Conservation (phyloP, 2,888 invertebrate species). For the Phalera bucephala region DNA sequence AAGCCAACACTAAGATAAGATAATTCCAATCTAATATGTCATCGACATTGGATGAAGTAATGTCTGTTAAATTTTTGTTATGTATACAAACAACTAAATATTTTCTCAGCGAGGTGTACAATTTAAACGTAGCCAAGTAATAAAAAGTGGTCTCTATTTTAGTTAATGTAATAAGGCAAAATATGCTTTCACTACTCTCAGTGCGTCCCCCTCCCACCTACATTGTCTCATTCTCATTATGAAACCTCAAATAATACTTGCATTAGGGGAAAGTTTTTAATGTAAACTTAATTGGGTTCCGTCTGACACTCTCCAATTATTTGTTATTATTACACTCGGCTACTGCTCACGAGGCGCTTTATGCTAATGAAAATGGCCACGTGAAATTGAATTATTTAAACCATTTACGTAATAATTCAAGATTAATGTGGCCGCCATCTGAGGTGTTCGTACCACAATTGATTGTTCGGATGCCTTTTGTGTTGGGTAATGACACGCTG, state of each 20-base stretch:
- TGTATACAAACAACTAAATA: no score
- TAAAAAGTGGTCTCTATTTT: constrained; percentile 29
- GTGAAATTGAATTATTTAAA: constrained; percentile 39
- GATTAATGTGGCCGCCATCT: constrained; percentile 15
- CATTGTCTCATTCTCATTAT: constrained; percentile 51
- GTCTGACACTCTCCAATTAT: constrained; percentile 48
- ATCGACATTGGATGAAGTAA: no score
- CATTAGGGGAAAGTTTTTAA: constrained; percentile 59
- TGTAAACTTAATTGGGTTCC: constrained; percentile 51
- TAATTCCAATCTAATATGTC: no score
- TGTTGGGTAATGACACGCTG: constrained; percentile 47
- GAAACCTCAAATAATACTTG: constrained; percentile 49
- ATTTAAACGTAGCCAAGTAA: no score
- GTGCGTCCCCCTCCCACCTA: constrained; percentile 14
- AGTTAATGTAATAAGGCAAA: constrained; percentile 38
- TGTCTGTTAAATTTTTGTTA: no score
- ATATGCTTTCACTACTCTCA: constrained; percentile 48
- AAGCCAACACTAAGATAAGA: no score
- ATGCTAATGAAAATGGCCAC: constrained; percentile 43
- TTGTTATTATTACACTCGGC: constrained; percentile 34
- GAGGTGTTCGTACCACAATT: constrained; percentile 25
- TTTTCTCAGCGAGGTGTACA: no score
- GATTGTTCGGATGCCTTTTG: constrained; percentile 39
- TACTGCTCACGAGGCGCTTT: constrained; percentile 34
- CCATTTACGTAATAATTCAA: constrained; percentile 21